Evolutionary conservation across 35 echinoderm and acorn worm species (phyloP).

Genomic region (Nesometra sesokonis): DNA sequence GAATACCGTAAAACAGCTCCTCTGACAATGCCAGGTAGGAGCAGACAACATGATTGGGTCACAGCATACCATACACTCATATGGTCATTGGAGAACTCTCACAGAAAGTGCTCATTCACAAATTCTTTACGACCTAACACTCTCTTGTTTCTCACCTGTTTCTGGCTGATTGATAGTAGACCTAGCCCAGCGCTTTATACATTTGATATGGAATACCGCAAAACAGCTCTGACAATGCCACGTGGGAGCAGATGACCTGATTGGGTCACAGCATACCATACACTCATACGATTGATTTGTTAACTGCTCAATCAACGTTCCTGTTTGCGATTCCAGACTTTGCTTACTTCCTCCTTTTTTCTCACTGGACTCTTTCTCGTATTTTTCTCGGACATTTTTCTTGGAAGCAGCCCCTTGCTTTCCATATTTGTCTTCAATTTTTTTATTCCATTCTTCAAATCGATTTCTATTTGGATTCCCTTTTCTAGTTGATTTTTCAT

Average conservation of each 20-base stretch:
- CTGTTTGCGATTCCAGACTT: slow-evolving; percentile 57
- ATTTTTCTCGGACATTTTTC: not conserved
- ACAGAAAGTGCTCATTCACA: too few relatives aligned
- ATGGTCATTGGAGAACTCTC: too few relatives aligned
- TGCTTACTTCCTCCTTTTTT: not conserved
- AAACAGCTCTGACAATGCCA: slow-evolving; percentile 90
- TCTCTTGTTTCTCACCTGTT: not conserved
- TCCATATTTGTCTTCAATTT: not conserved
- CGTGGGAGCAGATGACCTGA: slow-evolving; percentile 42
- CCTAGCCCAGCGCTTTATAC: slow-evolving; percentile 87
- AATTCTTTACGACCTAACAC: too few relatives aligned
- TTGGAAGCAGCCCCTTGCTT: not conserved
- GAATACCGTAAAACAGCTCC: slow-evolving; percentile 90
- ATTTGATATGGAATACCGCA: slow-evolving; percentile 93
- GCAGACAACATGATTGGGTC: slow-evolving; percentile 49
- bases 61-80: slow-evolving; percentile 88
- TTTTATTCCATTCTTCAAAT: not conserved
- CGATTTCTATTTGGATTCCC: not conserved
- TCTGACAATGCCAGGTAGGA: slow-evolving; percentile 72
- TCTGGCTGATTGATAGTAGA: not conserved
- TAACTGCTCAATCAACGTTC: slow-evolving; percentile 79
- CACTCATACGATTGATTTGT: slow-evolving; percentile 73
- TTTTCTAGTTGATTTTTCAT: not conserved
- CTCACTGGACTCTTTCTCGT: not conserved
- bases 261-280: slow-evolving; percentile 68